These are phyloP conservation scores for Drosophila lacteicornis DNA, from an alignment of 1,140 invertebrate genomes.

Conservation along the genomic window DNA sequence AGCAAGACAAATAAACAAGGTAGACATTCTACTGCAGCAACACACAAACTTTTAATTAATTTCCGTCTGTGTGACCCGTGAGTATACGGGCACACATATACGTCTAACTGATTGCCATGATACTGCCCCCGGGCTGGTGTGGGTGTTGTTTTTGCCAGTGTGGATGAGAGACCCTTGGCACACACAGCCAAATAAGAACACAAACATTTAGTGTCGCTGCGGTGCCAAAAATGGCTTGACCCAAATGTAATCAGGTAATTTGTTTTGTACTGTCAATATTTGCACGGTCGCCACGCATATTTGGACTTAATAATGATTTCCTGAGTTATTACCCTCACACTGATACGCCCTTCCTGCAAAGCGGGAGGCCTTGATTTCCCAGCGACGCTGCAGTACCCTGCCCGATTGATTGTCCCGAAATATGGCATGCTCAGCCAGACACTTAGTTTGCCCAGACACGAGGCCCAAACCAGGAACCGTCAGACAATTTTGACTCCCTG, in stretches of 20 bases:
- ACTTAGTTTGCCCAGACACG: conserved; percentile 21
- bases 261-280: conserved; percentile 74
- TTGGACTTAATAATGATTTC: conserved; percentile 78
- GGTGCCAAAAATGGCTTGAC: conserved; percentile 69
- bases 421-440: conserved; percentile 53
- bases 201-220: conserved; percentile 62
- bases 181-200: conserved; percentile 52
- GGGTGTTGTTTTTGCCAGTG: conserved; percentile 23
- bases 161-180: conserved; percentile 26
- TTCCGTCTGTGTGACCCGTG: conserved; percentile 62
- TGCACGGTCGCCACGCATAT: conserved; percentile 50
- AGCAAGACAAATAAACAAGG: conserved; percentile 54
- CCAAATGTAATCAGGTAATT: conserved; percentile 80
- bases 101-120: conserved; percentile 43
- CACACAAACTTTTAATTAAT: conserved; percentile 78
- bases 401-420: conserved; percentile 49
- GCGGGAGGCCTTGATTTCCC: conserved; percentile 41
- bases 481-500: conserved; percentile 23
- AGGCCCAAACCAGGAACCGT: conserved; percentile 21
- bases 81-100: conserved; percentile 40
- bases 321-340: conserved; percentile 50
- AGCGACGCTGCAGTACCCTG: conserved; percentile 2
- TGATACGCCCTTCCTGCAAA: conserved; percentile 5
- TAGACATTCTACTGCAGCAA: conserved; percentile 60
- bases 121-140: conserved; percentile 14